phyloP scores from a whole-genome alignment of 2,888 invertebrate species.

The Keiferia lycopersicella region DNA sequence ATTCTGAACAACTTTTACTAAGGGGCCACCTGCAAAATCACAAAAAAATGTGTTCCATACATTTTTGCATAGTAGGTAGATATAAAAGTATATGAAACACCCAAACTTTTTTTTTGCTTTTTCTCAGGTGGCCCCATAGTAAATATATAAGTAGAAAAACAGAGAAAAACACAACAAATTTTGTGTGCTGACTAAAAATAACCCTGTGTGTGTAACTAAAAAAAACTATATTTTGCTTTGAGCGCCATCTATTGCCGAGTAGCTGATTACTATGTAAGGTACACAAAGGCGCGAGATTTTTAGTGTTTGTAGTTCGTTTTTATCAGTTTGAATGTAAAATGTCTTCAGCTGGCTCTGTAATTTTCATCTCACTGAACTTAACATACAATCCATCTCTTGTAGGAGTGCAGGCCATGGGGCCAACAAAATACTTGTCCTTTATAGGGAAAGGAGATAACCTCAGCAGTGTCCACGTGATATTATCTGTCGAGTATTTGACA shows the following conservation, averaged over 20 bases:
- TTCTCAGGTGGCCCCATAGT: too few species aligned
- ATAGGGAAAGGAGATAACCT: conserved; percentile 53
- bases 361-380: conserved; percentile 50
- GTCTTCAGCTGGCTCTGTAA: conserved; percentile 52
- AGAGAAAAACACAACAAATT: too few species aligned
- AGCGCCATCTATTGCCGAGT: conserved; percentile 8
- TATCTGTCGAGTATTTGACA: conserved; percentile 64
- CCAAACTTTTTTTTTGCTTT: too few species aligned
- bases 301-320: background rate
- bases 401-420: conserved; percentile 63
- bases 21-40: too few species aligned
- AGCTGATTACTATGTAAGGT: background rate
- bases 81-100: too few species aligned
- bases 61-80: too few species aligned
- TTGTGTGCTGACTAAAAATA: too few species aligned
- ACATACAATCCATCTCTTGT: conserved; percentile 53
- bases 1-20: too few species aligned
- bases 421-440: conserved; percentile 48
- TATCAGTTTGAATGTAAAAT: conserved; percentile 60
- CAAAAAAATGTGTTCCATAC: too few species aligned
- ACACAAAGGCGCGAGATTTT: background rate
- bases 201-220: too few species aligned
- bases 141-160: too few species aligned
- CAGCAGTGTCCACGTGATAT: conserved; percentile 53
- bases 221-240: background rate